These are phyloP conservation scores for Otis tarda DNA, from an alignment of 2,113 vertebrate species.

Conservation along the genomic window DNA sequence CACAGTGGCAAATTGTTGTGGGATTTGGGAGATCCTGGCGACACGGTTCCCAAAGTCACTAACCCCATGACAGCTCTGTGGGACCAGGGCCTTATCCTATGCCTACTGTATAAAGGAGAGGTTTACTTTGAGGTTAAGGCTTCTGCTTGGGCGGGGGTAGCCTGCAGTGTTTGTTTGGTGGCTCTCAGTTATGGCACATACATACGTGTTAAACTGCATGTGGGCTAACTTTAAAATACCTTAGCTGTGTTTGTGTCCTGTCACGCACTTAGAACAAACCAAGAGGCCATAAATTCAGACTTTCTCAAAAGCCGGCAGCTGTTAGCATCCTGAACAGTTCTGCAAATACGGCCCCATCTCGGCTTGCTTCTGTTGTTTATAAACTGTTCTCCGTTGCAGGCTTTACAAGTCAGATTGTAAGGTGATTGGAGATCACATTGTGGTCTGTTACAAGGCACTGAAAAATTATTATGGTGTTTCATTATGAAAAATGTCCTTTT, in stretches of 20 bases:
- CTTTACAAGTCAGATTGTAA: not conserved
- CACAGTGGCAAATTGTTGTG: not conserved
- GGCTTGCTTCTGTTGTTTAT: not conserved
- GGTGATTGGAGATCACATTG: not conserved
- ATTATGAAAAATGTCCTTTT: not conserved
- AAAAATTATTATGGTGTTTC: not conserved
- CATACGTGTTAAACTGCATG: rapidly evolving
- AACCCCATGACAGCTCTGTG: not conserved
- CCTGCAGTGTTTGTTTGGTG: slow-evolving; percentile 1
- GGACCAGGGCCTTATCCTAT: rapidly evolving
- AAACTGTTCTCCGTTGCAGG: not conserved
- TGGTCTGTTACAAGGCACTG: not conserved
- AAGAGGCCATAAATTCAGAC: not conserved
- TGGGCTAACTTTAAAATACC: not conserved
- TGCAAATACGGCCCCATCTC: not conserved
- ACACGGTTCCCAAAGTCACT: not conserved
- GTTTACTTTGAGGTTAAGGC: not conserved
- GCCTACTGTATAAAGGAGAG: rapidly evolving
- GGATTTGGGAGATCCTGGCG: not conserved
- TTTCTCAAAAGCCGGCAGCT: not conserved
- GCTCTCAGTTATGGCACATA: not conserved
- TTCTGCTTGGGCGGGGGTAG: rapidly evolving
- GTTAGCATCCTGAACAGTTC: not conserved
- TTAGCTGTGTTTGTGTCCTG: not conserved
- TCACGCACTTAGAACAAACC: not conserved